Evolutionary conservation across 2,797 vertebrate genomes (phyloP), one percentile per base, ranked within the genome.

Genomic region (Rhinella marina): DNA sequence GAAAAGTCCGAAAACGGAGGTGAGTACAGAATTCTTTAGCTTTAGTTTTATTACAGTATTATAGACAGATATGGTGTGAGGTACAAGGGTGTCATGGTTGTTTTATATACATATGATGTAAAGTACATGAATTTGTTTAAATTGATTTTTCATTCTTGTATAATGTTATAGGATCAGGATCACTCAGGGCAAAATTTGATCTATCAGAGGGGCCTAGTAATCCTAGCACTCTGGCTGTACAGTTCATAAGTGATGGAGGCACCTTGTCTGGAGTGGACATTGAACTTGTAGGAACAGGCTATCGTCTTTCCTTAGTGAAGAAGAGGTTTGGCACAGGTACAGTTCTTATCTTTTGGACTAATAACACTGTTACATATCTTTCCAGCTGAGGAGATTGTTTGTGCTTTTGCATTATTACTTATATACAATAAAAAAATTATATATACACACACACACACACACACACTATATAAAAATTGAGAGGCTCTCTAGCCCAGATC

Each of bases 1-100:
- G 97, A 98, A 90, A 99, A 98, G 91, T 97, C 97, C 90, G 98
- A 99, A 91, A 98, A 98, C 91, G 97, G 97, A 96, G 98, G 98
- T 96, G 95, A 93, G 92, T 91, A 4, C 1, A 57, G 23, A 73
- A 21, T 57, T 29, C 2, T 41, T 64, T 64, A 9, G 62, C n/a
- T 64, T 23, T 64, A 9, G 41, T 41, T 41, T 41, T 6, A 6
- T 41, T 41, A 41, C 41, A 41, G 41, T 41, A 41, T 41, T 41
- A 5, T 41, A 41, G 41, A 41, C 41, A 6, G 41, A 41, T 41
- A 41, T 41, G 41, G 41, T 41, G 41, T 41, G 41, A 41, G 41
- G 41, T 41, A 41, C 5, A 41, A 41, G 3, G 41, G 41, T 41
- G 41, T 41, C 41, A 41, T 3, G 41, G 4, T 41, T 41, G 41